Percentiles rank a stretch among this genome's conserved stretches.
phyloP scores from a whole-genome alignment of 92 coral and sea anemone species.

The Scolanthus callimorphus region DNA sequence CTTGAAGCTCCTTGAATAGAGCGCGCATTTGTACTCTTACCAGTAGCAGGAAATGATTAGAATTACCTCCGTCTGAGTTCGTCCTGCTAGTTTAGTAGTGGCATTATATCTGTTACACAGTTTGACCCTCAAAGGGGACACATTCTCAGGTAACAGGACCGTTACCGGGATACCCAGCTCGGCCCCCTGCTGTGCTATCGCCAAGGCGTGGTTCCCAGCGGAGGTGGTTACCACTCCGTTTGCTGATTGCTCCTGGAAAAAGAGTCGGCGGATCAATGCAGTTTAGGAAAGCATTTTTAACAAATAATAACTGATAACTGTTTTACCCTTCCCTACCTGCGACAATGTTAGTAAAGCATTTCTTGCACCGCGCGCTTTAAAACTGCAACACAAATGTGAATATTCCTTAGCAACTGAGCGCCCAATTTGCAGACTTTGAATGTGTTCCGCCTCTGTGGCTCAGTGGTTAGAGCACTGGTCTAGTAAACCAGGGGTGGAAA shows the following conservation, averaged over 20 bases:
- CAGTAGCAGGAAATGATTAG: too few species aligned
- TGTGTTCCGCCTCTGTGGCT: too few species aligned
- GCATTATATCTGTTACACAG: slow-evolving; percentile 61
- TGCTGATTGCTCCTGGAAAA: slow-evolving; percentile 42
- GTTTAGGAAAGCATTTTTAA: background rate
- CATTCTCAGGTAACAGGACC: slow-evolving; percentile 67
- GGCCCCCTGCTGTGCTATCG: slow-evolving; percentile 67
- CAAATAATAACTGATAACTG: background rate
- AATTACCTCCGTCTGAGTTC: slow-evolving; percentile 34
- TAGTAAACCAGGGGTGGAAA: too few species aligned
- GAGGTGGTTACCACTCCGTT: slow-evolving; percentile 74
- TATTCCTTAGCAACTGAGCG: too few species aligned
- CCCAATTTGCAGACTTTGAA: too few species aligned
- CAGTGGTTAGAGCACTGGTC: too few species aligned
- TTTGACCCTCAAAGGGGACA: slow-evolving; percentile 48
- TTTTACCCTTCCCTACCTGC: slow-evolving; percentile 27
- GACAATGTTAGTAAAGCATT: slow-evolving; percentile 62
- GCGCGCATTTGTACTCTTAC: too few species aligned
- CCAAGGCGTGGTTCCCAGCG: slow-evolving; percentile 69
- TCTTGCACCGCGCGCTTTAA: slow-evolving; percentile 70
- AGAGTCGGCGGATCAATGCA: background rate
- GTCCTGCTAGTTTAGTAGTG: slow-evolving; percentile 24
- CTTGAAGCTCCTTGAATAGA: too few species aligned
- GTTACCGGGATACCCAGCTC: slow-evolving; percentile 73
- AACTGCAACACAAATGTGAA: slow-evolving; percentile 38